These are phyloP conservation scores for Orussus abietinus DNA, from an alignment of 1,140 invertebrate species.

Conservation along the genomic window DNA sequence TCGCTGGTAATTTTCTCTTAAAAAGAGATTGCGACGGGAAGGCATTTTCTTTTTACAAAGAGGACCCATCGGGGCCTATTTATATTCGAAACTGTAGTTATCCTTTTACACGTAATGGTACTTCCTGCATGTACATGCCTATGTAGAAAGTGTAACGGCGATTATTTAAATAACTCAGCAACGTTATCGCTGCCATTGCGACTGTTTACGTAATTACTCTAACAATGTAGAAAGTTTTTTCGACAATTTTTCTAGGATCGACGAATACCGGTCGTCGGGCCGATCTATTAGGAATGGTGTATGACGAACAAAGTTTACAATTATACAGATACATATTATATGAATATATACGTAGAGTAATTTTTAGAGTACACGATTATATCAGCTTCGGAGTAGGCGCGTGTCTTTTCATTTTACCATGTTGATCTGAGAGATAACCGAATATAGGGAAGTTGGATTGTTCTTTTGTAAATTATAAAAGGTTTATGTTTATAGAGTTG, in stretches of 20 bases:
- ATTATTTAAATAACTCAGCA: too few species aligned
- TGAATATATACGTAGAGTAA: conserved; percentile 5
- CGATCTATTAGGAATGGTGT: conserved; percentile 20
- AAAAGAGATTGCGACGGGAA: too few species aligned
- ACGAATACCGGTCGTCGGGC: conserved; percentile 25
- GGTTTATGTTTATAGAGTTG: conserved; percentile 36
- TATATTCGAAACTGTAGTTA: too few species aligned
- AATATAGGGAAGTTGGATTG: conserved; percentile 36
- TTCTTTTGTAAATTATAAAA: conserved; percentile 34
- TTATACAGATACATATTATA: conserved; percentile 18
- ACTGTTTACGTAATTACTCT: too few species aligned
- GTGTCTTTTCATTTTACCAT: conserved; percentile 34
- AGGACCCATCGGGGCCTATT: too few species aligned
- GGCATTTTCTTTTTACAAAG: too few species aligned
- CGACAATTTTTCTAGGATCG: conserved; percentile 21
- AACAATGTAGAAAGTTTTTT: conserved; percentile 4
- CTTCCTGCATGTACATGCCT: too few species aligned
- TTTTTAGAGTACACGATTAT: background rate
- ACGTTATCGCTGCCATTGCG: background rate
- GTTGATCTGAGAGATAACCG: conserved; percentile 23
- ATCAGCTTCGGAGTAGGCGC: conserved; percentile 16
- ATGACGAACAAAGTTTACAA: conserved; percentile 24
- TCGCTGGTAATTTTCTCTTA: too few species aligned
- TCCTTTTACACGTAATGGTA: too few species aligned
- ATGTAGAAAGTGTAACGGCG: too few species aligned